A percentile compares a stretch with the other conserved stretches of the same genome.
Conservation (phyloP, 92 coral and sea anemone genomes). For the Siderastrea siderea region DNA sequence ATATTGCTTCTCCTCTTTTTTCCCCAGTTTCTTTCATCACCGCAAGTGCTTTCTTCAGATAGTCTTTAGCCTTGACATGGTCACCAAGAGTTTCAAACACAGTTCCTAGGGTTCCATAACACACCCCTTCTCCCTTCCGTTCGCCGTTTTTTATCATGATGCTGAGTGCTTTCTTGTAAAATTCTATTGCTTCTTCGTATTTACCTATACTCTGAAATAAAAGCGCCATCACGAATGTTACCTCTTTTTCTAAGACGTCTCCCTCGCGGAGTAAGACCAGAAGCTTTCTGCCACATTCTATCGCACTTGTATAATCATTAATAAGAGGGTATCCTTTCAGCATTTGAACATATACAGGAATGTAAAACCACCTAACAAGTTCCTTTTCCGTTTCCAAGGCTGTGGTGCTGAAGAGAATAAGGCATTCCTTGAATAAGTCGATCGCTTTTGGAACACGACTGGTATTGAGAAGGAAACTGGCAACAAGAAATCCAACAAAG, state of each 20-base stretch:
- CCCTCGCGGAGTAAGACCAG: too few species aligned
- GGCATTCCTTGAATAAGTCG: neutral
- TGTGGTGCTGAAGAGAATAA: too few species aligned
- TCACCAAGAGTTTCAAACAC: neutral
- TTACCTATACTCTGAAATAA: neutral
- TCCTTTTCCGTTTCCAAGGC: neutral
- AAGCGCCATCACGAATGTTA: neutral
- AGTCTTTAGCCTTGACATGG: neutral
- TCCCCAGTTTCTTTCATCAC: neutral
- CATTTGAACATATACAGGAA: neutral
- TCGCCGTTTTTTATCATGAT: neutral
- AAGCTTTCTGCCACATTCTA: neutral
- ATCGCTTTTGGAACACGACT: neutral
- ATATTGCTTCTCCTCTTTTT: neutral
- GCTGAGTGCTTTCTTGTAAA: neutral
- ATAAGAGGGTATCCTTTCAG: neutral
- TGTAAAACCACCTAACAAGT: neutral
- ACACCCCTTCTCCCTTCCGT: neutral
- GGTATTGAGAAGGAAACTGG: neutral
- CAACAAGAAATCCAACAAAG: neutral
- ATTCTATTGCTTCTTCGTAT: neutral
- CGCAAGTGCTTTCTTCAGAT: neutral
- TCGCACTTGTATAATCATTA: neutral
- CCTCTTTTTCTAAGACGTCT: neutral
- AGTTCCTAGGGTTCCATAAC: constrained; percentile 5